Percentiles rank a stretch among this genome's conserved stretches.
Evolutionary conservation across 2,113 vertebrate species (phyloP).

Genomic region (Xerus inauris): DNA sequence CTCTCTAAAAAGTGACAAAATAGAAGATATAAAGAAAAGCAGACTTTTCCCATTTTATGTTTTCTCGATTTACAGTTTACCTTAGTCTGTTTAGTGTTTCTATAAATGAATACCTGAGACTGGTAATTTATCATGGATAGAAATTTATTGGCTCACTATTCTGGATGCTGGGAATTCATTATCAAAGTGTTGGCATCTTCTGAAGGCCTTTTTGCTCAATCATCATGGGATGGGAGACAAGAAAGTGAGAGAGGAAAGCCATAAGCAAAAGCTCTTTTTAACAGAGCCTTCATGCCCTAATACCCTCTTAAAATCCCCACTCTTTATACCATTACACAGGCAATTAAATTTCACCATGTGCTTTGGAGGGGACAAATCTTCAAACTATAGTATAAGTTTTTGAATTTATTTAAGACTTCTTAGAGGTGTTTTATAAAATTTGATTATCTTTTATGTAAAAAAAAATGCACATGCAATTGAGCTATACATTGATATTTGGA

Average conservation of each 20-base stretch:
- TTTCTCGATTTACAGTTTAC: not conserved
- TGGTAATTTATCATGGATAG: not conserved
- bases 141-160: not conserved
- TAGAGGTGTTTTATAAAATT: not conserved
- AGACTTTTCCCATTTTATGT: not conserved
- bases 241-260: not conserved
- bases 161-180: not conserved
- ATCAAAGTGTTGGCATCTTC: not conserved
- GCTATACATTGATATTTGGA: not conserved
- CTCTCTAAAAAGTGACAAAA: not conserved
- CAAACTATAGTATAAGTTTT: not conserved
- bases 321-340: fast-evolving
- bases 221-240: not conserved
- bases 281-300: not conserved
- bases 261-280: not conserved
- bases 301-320: fast-evolving
- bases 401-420: not conserved
- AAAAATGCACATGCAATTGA: not conserved
- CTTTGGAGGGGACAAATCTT: not conserved
- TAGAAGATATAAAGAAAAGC: not conserved
- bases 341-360: not conserved
- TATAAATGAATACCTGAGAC: not conserved
- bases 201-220: not conserved
- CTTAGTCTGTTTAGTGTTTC: not conserved
- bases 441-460: not conserved